Percentiles rank a stretch among this genome's conserved stretches.
Conservation (phyloP, 2,888 invertebrate species). For the Camptogramma bilineatum region DNA sequence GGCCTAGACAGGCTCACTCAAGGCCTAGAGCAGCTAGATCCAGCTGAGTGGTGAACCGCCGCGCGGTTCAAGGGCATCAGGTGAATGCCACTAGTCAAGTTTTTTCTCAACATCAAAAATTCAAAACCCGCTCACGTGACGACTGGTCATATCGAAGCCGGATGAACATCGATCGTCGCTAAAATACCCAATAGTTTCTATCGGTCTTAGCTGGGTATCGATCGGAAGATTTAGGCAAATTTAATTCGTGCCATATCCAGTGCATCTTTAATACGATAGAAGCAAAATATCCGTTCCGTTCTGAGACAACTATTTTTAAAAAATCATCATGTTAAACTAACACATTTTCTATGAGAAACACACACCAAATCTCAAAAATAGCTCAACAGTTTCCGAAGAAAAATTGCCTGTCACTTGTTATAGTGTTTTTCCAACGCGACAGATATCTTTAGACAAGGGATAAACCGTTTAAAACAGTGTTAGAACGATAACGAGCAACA, state of each 20-base stretch:
- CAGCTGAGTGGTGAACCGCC: slow-evolving; percentile 78
- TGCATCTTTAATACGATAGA: not conserved
- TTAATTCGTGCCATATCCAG: slow-evolving; percentile 43
- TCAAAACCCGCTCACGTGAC: slow-evolving; percentile 71
- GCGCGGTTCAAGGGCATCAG: slow-evolving; percentile 79
- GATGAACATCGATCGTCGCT: slow-evolving; percentile 65
- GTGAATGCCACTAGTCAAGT: slow-evolving; percentile 81
- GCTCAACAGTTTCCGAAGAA: slow-evolving; percentile 13
- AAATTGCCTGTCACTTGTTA: slow-evolving; percentile 5
- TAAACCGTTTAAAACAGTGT: slow-evolving; percentile 40
- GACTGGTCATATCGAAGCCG: slow-evolving; percentile 71
- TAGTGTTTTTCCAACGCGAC: slow-evolving; percentile 22
- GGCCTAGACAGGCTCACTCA: slow-evolving; percentile 75
- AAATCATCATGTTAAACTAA: too few relatives aligned
- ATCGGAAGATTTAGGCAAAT: slow-evolving; percentile 44
- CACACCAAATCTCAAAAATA: not conserved
- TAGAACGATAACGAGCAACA: slow-evolving; percentile 47
- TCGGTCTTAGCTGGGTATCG: slow-evolving; percentile 37
- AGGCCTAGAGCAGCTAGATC: slow-evolving; percentile 72
- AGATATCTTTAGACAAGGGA: slow-evolving; percentile 27
- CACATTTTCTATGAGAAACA: not conserved
- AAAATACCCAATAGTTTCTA: slow-evolving; percentile 56
- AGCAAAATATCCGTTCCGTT: not conserved
- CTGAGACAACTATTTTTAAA: slow-evolving; percentile 1
- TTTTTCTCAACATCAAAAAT: slow-evolving; percentile 65